Evolutionary conservation across 1,140 invertebrate genomes (phyloP), one percentile per base, ranked within the genome.

Genomic region (Aphelinus atriplicis): DNA sequence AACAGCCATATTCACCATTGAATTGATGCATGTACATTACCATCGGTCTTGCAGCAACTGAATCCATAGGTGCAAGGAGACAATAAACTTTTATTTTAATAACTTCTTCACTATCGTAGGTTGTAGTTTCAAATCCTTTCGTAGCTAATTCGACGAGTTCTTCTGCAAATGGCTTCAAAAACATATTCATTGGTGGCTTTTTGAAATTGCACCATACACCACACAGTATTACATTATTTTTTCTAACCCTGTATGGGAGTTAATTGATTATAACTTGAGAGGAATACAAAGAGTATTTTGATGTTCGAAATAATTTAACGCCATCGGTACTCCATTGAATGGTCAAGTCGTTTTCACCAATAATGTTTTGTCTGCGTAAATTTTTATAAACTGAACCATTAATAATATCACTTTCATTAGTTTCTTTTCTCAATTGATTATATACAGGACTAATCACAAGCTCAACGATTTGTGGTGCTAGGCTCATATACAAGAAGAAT

Each of bases 291-390:
- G 51, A 58, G 42, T 65, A 10, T 69, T 75, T 77, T 42, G 79
- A 76, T 43, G 75, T 75, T 60, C 77, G 78, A 26, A 78, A 78
- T 45, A 73, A 64, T 47, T 77, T 73, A 1, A 80, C 75, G 10
- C 78, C 77, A 65, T 80, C 77, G 4, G 77, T 71, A 43, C 77
- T 78, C 71, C 74, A 80, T 48, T 80, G 79, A n/a, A 80, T 65
- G 7, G 74, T 77, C 46, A 80, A 77, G 53, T 79, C 78, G 45
- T 75, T 50, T 46, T 75, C 42, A 1, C 45, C 64, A 45, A 79
- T 70, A 50, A 64, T 45, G 43, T 50, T 56, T 65, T 69, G 66
- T 77, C 65, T 4, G 69, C 7, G 9, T 4, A 2, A 2, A 67
- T 72, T 69, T 71, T 79, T 62, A 26, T 26, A 26, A 26, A 26